Evolutionary conservation across 2,888 invertebrate genomes (phyloP), one percentile per base, ranked within the genome.

Genomic region (Eupithecia subfuscata): DNA sequence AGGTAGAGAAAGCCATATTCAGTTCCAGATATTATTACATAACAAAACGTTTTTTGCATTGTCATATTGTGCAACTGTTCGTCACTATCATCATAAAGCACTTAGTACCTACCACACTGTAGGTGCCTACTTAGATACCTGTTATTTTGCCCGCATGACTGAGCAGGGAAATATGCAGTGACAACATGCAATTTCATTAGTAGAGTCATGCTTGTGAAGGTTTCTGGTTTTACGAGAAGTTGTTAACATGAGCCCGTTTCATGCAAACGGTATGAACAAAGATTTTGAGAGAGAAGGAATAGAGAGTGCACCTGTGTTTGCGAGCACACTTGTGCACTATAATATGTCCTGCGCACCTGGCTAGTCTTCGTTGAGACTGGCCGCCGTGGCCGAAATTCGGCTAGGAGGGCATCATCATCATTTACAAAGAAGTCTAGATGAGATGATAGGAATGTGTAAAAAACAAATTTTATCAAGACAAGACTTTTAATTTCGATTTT

Each of bases 161-260:
- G 80, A 73, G n/a, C 79, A 75, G 69, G 69, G 69, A 80, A 82
- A 76, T 80, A 80, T 80, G 81, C 81, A 78, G 76, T 81, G 81
- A 80, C 81, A 81, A 81, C 77, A 75, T 75, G 78, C 79, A 82
- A 82, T 83, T 81, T 77, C 73, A 76, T 76, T 71, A 77, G 75
- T 75, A 79, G 69, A 78, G 74, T 80, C 73, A 77, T 79, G 75
- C 72, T 67, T 60, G 45, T 71, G 75, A 75, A 77, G 78, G 79
- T 73, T 83, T 71, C 74, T 78, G 75, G 75, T 74, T 75, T 78
- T 64, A 64, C 34, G 34, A 34, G 16, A 34, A 18, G 22, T 60
- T 64, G 0, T 30, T 64, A 64, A 1, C 18, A 64, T 64, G 16
- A 63, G 30, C 30, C 60, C 30, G 34, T 34, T 64, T 34, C 30